Percentiles rank a stretch among this genome's conserved stretches.
phyloP scores from a whole-genome alignment of 2,888 invertebrate species.

The Spicauda simplicius region DNA sequence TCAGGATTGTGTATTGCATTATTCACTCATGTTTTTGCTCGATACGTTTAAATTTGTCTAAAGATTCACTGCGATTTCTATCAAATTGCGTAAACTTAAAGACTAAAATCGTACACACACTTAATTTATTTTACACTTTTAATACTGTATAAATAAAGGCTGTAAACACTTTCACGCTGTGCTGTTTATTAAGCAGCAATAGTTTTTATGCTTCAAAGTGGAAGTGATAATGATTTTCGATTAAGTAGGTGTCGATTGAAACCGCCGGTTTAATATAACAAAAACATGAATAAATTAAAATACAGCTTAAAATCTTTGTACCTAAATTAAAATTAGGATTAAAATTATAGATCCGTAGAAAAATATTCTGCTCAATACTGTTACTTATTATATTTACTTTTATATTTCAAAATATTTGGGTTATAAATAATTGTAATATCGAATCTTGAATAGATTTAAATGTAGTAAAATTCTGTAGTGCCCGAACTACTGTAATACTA shows the following conservation, averaged over 20 bases:
- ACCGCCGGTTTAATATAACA: constrained; percentile 4
- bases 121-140: neutral
- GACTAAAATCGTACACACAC: constrained; percentile 1
- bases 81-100: constrained; percentile 15
- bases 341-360: too few relatives aligned
- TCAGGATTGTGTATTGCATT: too few relatives aligned
- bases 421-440: too few relatives aligned
- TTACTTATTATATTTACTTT: too few relatives aligned
- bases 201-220: constrained; percentile 13
- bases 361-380: too few relatives aligned
- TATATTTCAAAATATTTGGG: too few relatives aligned
- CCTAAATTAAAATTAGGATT: too few relatives aligned
- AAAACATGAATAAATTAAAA: constrained; percentile 14
- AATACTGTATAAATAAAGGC: constrained; percentile 17
- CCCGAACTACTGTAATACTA: too few relatives aligned
- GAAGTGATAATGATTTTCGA: constrained; percentile 23
- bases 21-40: too few relatives aligned
- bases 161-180: constrained; percentile 25
- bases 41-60: neutral
- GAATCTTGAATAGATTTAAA: too few relatives aligned
- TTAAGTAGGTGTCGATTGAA: constrained; percentile 10
- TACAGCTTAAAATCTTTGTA: too few relatives aligned
- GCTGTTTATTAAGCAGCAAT: neutral
- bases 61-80: constrained; percentile 12
- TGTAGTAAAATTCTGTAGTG: too few relatives aligned